phyloP scores from a whole-genome alignment of 2,113 vertebrate genomes.

The Campylomormyrus numenius region DNA sequence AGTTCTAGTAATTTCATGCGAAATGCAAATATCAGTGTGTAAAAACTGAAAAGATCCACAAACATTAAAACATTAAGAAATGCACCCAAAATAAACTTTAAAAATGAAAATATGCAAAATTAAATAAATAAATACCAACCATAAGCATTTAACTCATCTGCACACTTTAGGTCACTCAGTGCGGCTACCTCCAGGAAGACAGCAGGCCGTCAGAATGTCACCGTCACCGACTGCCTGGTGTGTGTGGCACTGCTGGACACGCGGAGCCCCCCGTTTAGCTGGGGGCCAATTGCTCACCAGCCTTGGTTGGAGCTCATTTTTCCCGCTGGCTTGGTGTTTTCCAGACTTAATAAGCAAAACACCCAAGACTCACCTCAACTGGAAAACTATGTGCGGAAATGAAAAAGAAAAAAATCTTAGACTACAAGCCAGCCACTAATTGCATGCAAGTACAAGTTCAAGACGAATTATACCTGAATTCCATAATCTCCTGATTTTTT shows the following conservation, averaged over 20 bases:
- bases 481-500: neutral
- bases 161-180: neutral
- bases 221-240: neutral
- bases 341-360: neutral
- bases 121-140: neutral
- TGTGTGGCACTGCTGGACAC: neutral
- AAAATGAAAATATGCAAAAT: neutral
- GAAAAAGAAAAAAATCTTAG: neutral
- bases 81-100: neutral
- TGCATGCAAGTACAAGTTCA: neutral
- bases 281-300: neutral
- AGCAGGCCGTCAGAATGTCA: too few relatives aligned
- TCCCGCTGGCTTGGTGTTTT: neutral
- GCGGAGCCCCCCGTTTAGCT: accelerated
- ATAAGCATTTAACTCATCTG: neutral
- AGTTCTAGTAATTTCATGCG: neutral
- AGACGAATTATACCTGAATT: neutral
- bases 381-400: neutral
- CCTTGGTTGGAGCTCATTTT: neutral
- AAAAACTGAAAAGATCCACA: neutral
- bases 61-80: neutral
- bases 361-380: neutral
- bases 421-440: neutral
- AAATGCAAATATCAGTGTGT: neutral
- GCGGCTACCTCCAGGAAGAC: neutral